Conservation (phyloP, 1,140 invertebrate species). For the Drosophila nasuta region DNA sequence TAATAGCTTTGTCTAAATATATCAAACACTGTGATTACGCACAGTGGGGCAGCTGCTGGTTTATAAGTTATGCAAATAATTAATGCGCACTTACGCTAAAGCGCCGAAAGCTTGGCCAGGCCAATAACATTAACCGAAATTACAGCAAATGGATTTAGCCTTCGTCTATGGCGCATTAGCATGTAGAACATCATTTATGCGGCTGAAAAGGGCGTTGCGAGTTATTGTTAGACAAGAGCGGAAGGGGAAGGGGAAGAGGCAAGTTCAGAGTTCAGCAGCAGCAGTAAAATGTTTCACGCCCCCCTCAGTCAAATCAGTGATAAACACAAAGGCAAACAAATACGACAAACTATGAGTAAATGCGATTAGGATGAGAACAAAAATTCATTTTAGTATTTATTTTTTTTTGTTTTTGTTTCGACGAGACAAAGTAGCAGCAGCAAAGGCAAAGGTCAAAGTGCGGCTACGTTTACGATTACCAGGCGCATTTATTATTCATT, state of each 20-base stretch:
- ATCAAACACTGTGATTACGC: slow-evolving; percentile 7
- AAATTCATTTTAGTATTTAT: slow-evolving; percentile 7
- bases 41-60: not conserved
- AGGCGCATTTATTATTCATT: slow-evolving; percentile 58
- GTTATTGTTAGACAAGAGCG: slow-evolving; percentile 11
- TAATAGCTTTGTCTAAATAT: slow-evolving; percentile 21
- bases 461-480: slow-evolving; percentile 54
- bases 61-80: slow-evolving; percentile 51
- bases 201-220: slow-evolving; percentile 6
- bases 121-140: slow-evolving; percentile 46
- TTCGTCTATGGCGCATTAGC: slow-evolving; percentile 34
- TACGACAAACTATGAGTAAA: slow-evolving; percentile 20
- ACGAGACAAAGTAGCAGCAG: slow-evolving; percentile 21
- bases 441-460: slow-evolving; percentile 49
- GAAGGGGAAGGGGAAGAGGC: not conserved
- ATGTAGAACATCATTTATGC: slow-evolving; percentile 36
- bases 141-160: slow-evolving; percentile 34
- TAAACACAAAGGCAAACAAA: slow-evolving; percentile 42
- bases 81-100: slow-evolving; percentile 29
- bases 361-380: slow-evolving; percentile 33
- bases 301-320: slow-evolving; percentile 34
- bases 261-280: slow-evolving; percentile 40
- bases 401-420: not conserved
- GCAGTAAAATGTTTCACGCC: slow-evolving; percentile 49
- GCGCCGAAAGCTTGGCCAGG: slow-evolving; percentile 7